Base-by-base conservation (phyloP, 2,888 invertebrate genomes). In the Nemoura dubitans region DNA sequence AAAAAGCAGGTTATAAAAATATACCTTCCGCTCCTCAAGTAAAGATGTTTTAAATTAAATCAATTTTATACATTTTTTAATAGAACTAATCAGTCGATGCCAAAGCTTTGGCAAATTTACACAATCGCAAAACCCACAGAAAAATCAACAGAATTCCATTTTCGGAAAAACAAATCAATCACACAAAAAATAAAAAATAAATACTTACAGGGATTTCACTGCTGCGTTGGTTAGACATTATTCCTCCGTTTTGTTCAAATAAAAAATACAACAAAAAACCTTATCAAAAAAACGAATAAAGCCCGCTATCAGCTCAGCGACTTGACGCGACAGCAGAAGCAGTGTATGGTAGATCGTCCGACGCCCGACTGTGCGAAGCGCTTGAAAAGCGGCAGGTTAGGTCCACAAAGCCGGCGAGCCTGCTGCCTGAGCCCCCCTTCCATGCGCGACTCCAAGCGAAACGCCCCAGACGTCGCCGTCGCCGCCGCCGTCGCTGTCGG, bases 201-300 rank as follows among this genome's bases (percentile, higher is more conserved):
- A 3, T 26, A 78, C 78, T 78, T 27, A 78, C 78, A 78, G 78
- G 78, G 5, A 78, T 28, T 6, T 78, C 78, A 27, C 28, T 78
- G 78, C 78, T 27, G 28, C 78, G 78, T 78, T 78, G 78, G 25
- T 28, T 78, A 27, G 78, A 78, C 78, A 78, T 78, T 27, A 78
- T 78, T 78, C 78, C 78, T 78, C 78, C 78, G 78, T 78, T 27
- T 14, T 78, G 78, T 27, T 14, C n/a, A 28, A 27, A 78, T 27
- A 78, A 78, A 78, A 28, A 27, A 78, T 26, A 27, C n/a, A 76
- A 2, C 78, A 10, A 78, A 78, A 27, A 6, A 2, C 26, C 78
- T 26, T 27, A 6, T 10, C 25, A 28, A 78, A 5, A 78, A 78
- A 28, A 2, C 59, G 16, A 28, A 78, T 2, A 78, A 78, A 28